Evolutionary conservation across 2,113 vertebrate genomes (phyloP), one percentile per base, ranked within the genome.

Genomic region (Elgaria multicarinata): DNA sequence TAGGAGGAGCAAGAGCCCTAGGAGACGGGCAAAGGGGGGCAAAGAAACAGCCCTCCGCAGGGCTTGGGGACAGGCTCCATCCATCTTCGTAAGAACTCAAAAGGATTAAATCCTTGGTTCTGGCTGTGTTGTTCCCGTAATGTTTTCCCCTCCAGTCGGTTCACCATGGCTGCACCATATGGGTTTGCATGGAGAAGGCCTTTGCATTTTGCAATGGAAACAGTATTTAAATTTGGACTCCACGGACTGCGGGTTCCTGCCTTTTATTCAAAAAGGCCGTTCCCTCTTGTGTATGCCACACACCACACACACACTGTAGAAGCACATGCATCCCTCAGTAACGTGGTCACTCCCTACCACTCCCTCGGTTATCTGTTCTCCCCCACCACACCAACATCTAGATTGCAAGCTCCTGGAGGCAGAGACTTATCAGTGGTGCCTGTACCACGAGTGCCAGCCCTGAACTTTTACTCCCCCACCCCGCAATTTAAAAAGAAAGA

Each of bases 381-480:
- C 72, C 22, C 1, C 31, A 24, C 5, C 0, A 36, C 58, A 53
- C 2, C 16, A 36, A 6, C 33, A 4, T 33, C 55, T 58, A 58
- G 55, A 31, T n/a, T n/a, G n/a, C n/a, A n/a, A 5, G 28, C 3
- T 24, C 46, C 6, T 2, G 1, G 6, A 79, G 50, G 46, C 31
- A n/a, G 22, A 2, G 13, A 79, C 31, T 33, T 33, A 0, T 13
- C 14, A 33, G 33, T 4, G 1, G 0, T 3, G 1, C 33, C 0
- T 42, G 46, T 16, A 28, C 77, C 33, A 7, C 1, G 3, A n/a
- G 31, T n/a, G 14, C 13, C 9, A 3, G 13, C 26, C 42, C 76
- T 8, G 28, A 78, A 31, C 28, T 78, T 77, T 8, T 50, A 46
- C 3, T 3, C 2, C 33, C 28, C 33, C 67, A 7, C 12, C 67